Percentiles rank a stretch among this genome's conserved stretches.
phyloP scores from a whole-genome alignment of 2,113 vertebrate species.

The Choloepus hoffmanni region DNA sequence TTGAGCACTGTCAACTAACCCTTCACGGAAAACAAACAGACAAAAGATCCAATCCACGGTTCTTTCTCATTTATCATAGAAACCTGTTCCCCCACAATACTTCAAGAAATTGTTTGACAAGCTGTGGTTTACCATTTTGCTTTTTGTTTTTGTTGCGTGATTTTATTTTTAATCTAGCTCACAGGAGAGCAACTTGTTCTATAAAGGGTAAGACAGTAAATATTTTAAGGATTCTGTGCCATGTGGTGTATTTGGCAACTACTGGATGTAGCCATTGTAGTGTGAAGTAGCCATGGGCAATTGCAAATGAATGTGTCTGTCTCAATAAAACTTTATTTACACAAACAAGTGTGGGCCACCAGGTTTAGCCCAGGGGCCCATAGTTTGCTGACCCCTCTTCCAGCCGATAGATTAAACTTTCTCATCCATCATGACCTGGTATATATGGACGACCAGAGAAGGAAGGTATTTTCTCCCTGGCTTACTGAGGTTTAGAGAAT shows the following conservation, averaged over 20 bases:
- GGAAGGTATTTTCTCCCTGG: neutral
- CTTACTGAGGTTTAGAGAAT: neutral
- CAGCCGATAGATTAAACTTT: neutral
- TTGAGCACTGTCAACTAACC: neutral
- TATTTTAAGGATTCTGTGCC: neutral
- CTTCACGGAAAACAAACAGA: neutral
- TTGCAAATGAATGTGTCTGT: neutral
- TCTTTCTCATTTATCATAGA: neutral
- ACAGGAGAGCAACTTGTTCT: neutral
- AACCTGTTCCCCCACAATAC: neutral
- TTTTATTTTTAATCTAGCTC: neutral
- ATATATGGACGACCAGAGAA: neutral
- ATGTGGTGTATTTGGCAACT: neutral
- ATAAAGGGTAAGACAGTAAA: neutral
- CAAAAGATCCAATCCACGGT: neutral
- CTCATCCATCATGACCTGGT: neutral
- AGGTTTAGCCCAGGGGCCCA: neutral
- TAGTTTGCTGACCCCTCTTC: neutral
- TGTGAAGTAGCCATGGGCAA: neutral
- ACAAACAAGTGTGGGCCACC: neutral
- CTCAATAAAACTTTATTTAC: slow-evolving; percentile 42
- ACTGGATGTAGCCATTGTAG: neutral
- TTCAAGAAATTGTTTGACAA: neutral
- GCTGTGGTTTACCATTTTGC: neutral
- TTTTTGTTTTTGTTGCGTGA: neutral